Base-by-base conservation (phyloP, 2,888 invertebrate genomes). In the Polietes domitor region DNA sequence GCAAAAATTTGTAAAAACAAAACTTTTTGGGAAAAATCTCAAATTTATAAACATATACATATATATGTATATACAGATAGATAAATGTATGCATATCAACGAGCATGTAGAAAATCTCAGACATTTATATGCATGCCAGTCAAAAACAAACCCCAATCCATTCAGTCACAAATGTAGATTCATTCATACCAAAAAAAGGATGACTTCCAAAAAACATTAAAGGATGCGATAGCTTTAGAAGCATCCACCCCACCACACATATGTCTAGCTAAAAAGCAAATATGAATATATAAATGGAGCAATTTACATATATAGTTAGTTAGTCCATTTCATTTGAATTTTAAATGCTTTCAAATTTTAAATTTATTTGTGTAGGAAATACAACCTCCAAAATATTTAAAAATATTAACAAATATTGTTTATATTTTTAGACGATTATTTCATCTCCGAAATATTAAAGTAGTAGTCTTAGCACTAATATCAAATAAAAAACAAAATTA, bases 241-340 rank as follows among this genome's bases (percentile, higher is more conserved):
- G n/a, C 47, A 47, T 2, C n/a, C 47, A 41, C n/a, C 2, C 47
- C 1, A 1, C n/a, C 47, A 47, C 47, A 47, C 47, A 47, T 47
- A 47, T 47, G 47, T 47, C 47, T 15, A 47, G 47, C n/a, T 47
- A 47, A 47, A 47, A 47, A n/a, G 47, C 47, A 47, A 47, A 47
- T 32, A n/a, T 47, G 47, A 47, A 47, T 47, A 15, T 47, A n/a
- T 47, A 12, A 2, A 47, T n/a, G n/a, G 12, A 47, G 47, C 1
- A 5, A 47, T n/a, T n/a, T 4, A 47, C n/a, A 47, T n/a, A 6
- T 4, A 47, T 1, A 47, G n/a, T 1, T 2, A n/a, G n/a, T n/a
- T 47, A 47, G n/a, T n/a, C n/a, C n/a, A n/a, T n/a, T 47, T 4
- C 47, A 41, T 12, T 7, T 41, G 10, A 7, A 41, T 12, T 7